Evolutionary conservation across 2,797 vertebrate species (phyloP).

Genomic region (Danio tinwini): DNA sequence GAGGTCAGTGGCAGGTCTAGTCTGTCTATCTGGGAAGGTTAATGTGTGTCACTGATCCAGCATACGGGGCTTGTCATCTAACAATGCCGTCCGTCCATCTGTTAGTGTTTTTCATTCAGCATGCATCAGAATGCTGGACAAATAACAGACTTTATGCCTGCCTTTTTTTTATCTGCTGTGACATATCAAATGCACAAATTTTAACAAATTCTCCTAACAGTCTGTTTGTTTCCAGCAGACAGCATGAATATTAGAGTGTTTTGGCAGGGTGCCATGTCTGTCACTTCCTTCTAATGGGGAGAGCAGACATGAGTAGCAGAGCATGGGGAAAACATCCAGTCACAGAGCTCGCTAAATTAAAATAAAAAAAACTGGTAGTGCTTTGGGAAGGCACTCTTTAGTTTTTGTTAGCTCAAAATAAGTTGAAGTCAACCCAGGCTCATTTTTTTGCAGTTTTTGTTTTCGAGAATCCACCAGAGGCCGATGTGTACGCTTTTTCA

Average conservation of each 20-base stretch:
- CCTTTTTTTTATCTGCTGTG: neutral
- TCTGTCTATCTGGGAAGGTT: slow-evolving; percentile 5
- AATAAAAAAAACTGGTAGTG: too few relatives aligned
- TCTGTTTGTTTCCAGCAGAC: neutral
- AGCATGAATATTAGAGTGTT: neutral
- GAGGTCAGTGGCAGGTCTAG: neutral
- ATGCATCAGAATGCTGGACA: neutral
- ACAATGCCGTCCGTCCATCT: slow-evolving; percentile 26
- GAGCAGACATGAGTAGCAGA: neutral
- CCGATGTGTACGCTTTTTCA: too few relatives aligned
- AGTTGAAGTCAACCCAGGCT: too few relatives aligned
- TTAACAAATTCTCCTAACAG: neutral
- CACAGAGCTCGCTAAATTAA: too few relatives aligned
- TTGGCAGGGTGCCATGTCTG: slow-evolving; percentile 8
- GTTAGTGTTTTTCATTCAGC: neutral
- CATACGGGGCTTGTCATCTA: neutral
- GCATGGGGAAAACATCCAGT: neutral
- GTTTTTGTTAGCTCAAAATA: too few relatives aligned
- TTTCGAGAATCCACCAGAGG: too few relatives aligned
- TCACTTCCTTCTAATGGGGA: neutral
- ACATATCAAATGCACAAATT: neutral
- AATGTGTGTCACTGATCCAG: slow-evolving; percentile 10
- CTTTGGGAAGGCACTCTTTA: too few relatives aligned
- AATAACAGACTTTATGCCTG: neutral
- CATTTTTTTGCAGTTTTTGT: too few relatives aligned